Conservation (phyloP, 2,113 vertebrate genomes). For the Menura novaehollandiae region DNA sequence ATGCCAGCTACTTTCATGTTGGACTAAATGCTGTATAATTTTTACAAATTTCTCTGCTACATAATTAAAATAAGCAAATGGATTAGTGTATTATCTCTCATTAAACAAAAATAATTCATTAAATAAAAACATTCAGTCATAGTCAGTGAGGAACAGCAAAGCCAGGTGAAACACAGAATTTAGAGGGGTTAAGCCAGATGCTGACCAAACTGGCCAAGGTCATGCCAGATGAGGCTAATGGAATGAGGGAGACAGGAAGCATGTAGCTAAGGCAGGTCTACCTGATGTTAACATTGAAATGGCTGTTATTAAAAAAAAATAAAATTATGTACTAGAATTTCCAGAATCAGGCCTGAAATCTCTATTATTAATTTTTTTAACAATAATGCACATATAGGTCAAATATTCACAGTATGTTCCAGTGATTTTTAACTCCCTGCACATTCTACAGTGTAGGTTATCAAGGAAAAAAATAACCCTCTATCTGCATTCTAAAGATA, state of each 20-base stretch:
- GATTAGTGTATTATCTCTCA: background rate
- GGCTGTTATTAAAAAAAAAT: rapidly evolving
- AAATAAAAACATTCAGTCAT: background rate
- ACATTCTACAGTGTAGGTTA: background rate
- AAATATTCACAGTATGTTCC: background rate
- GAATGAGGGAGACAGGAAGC: background rate
- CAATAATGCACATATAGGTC: background rate
- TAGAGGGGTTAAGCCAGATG: background rate
- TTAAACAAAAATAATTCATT: background rate
- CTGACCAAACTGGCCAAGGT: background rate
- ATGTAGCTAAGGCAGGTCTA: background rate
- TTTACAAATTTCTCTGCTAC: background rate
- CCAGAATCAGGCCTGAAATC: background rate
- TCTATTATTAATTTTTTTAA: background rate
- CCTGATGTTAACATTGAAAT: background rate
- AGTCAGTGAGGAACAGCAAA: background rate
- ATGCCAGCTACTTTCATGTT: background rate
- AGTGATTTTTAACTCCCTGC: background rate
- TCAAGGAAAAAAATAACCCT: background rate
- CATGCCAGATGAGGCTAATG: background rate
- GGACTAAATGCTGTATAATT: background rate
- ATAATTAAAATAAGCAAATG: background rate
- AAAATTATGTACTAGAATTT: background rate
- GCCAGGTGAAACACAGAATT: background rate
- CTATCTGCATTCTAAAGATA: background rate